Evolutionary conservation across 2,888 invertebrate species (phyloP), one percentile per base, ranked within the genome.

Genomic region (Leptothorax acervorum): DNA sequence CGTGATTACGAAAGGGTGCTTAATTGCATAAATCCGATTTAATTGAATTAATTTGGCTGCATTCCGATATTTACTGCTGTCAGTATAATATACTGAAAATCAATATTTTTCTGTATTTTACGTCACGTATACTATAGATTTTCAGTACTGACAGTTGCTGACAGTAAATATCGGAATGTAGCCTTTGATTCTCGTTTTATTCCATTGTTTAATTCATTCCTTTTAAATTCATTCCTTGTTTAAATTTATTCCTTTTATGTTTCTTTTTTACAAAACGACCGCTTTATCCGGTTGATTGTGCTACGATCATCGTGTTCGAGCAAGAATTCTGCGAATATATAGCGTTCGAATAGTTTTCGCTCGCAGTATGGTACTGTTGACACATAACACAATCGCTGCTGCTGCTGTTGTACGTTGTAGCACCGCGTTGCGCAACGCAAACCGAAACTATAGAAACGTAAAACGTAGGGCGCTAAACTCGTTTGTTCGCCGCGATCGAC

Each of bases 371-470:
- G n/a, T 48, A 48, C 45, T 81, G 45, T 79, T 71, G 76, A 78
- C 65, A 53, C 51, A 53, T 53, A 83, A 87, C 83, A 87, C 83
- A 71, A 82, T 85, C 63, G 84, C 75, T 85, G 82, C 51, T 85
- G 82, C 51, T 82, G 75, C 83, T 76, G 85, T 76, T 45, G 57
- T 85, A 76, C 31, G n/a, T 18, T 75, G 81, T 81, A 65, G 76
- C 74, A 62, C n/a, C 48, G 68, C 3, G 83, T 89, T 89, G 79
- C 88, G 85, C 71, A 89, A 89, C 75, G 62, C 39, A 55, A 63
- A 75, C 57, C 70, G 74, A 88, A 89, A 86, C 86, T 84, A 65
- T 85, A 83, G 85, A 84, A 88, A 62, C 84, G 60, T 62, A 79
- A 84, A 88, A 62, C 84, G 60, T 62, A 79, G 84, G 73, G 60